Base-by-base conservation (phyloP, 2,797 vertebrate genomes). In the Tangara arthus region DNA sequence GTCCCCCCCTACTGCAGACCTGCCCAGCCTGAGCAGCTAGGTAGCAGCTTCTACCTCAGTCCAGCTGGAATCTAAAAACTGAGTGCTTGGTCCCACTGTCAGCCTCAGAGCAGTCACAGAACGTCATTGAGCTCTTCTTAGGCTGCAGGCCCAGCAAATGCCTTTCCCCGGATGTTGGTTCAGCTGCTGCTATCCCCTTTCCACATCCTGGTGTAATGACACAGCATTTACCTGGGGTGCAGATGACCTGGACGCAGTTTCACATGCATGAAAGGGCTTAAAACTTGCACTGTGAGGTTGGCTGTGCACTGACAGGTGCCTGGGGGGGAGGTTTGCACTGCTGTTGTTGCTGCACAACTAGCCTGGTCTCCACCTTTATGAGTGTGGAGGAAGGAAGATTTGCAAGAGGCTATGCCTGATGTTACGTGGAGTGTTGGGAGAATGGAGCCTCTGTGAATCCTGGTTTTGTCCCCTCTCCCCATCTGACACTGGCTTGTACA, bases 221-320 rank as follows among this genome's bases (percentile, higher is more conserved):
- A 21, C 9, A 26, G 23, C 15, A 53, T 44, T 68, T 72, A 41
- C 66, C 53, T 0, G 0, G 24, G 59, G 23, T 10, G 2, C 12
- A 32, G 56, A 11, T 85, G 71, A 66, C 68, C 56, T 52, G 52
- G 66, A 70, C 32, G 20, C 22, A 72, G 22, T 41, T 69, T 65
- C 39, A 63, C 5, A 8, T 24, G 7, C 53, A 20, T 24, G 23
- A 73, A 53, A 52, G 27, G 30, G 78, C 39, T 69, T 57, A 30
- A 81, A 86, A 69, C 22, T 61, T 61, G 8, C 0, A 1, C 32
- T 82, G 64, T 41, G 53, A 66, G 28, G 14, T 56, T 80, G 42
- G 60, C 92, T 81, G 75, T 17, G 57, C 57, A 35, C 46, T 61
- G 49, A 17, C 12, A 84, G 26, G n/a, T 72, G 50, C 52, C 79